Base-by-base conservation (phyloP, 1,140 invertebrate species). In the Lethocerus indicus region DNA sequence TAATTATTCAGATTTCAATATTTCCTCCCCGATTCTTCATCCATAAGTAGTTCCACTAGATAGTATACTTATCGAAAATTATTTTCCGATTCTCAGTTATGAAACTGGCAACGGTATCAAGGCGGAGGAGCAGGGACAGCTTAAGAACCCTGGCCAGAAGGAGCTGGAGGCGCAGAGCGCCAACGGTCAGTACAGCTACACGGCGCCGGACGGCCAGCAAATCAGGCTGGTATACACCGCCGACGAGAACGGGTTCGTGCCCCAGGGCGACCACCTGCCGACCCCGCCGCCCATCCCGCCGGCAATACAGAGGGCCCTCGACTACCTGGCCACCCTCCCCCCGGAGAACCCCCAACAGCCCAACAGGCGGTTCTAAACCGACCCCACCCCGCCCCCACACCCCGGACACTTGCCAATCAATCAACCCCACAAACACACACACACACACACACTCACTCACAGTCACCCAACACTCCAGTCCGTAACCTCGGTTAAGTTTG, bases 91-190 rank as follows among this genome's bases (percentile, higher is more conserved):
- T 54, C n/a, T n/a, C 64, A 84, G 81, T 54, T 87, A 84, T 64
- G 83, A 88, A 66, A 87, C 85, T 51, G 83, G 80, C 5, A 87
- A 90, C 66, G 81, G 85, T 59, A 88, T 88, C 54, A 65, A 79
- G 3, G 80, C 83, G 18, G 73, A 87, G 65, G 85, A 89, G 64
- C 72, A 75, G 53, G 85, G 85, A 49, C 86, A 80, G 63, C 71
- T 71, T 51, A 65, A 80, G 13, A 77, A 73, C 1, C 74, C 77
- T 16, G 71, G 72, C 14, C 69, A 72, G 16, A n/a, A n/a, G n/a
- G n/a, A n/a, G n/a, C n/a, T n/a, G n/a, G n/a, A n/a, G n/a, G 68
- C 72, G 54, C 69, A 85, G 32, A 80, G 84, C 0, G 83, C 85
- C 60, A 74, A 83, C 55, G 87, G 86, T 12, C 52, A 51, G 4